Conservation (phyloP, 2,888 invertebrate species). For the Dasysyrphus tricinctus region DNA sequence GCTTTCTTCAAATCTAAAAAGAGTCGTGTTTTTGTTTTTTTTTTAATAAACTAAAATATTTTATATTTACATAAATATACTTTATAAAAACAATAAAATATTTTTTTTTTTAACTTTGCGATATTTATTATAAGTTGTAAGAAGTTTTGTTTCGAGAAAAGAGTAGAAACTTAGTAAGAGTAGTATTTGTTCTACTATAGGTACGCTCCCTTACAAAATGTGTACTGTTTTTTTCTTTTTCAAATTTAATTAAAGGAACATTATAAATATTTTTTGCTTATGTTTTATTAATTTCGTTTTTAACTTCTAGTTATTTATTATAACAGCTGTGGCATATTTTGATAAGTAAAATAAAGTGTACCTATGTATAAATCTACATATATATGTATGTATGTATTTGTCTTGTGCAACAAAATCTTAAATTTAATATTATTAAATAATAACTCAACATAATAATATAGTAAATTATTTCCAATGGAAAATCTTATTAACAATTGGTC, state of each 20-base stretch:
- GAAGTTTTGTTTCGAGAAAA: constrained; percentile 48
- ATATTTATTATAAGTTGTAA: constrained; percentile 17
- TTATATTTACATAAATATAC: constrained; percentile 50
- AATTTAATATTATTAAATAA: constrained; percentile 41
- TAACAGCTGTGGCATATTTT: constrained; percentile 31
- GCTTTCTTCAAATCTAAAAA: constrained; percentile 68
- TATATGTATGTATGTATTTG: constrained; percentile 29
- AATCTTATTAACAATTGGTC: constrained; percentile 83
- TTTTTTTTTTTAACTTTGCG: constrained; percentile 1
- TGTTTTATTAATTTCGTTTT: constrained; percentile 12
- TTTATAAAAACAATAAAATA: constrained; percentile 14
- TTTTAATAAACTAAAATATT: constrained; percentile 21
- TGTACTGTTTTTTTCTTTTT: constrained; percentile 31
- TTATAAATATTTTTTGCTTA: constrained; percentile 3
- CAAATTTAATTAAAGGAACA: constrained; percentile 56
- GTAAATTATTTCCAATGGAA: constrained; percentile 65
- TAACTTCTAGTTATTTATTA: constrained; percentile 18
- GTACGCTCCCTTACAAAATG: constrained; percentile 53
- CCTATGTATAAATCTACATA: background rate
- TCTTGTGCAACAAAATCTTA: constrained; percentile 66
- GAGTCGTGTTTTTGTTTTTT: background rate
- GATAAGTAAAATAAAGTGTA: constrained; percentile 51
- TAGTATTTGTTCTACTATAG: constrained; percentile 48
- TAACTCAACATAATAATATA: background rate
- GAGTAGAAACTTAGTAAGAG: constrained; percentile 58